These are phyloP conservation scores for Caenorhabditis latens DNA, from an alignment of 1,140 invertebrate genomes.

Conservation along the genomic window DNA sequence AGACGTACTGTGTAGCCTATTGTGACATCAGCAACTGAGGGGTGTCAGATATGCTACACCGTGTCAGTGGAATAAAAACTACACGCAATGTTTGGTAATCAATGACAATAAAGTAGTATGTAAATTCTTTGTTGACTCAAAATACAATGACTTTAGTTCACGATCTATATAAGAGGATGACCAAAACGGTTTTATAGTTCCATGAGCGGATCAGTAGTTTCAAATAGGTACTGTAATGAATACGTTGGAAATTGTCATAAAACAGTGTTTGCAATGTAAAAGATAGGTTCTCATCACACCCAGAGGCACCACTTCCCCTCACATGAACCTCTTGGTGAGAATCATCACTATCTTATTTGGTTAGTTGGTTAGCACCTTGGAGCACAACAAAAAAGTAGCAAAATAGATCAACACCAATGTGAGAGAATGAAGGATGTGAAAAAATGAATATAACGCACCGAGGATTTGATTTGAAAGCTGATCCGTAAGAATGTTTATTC, in stretches of 20 bases:
- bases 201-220: neutral
- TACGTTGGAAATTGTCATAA: too few relatives aligned
- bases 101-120: slow-evolving; percentile 35
- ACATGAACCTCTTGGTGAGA: neutral
- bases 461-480: slow-evolving; percentile 16
- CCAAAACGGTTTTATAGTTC: neutral
- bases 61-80: neutral
- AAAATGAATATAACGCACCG: neutral
- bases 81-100: slow-evolving; percentile 47
- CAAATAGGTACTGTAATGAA: neutral
- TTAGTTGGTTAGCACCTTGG: slow-evolving; percentile 18
- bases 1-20: slow-evolving; percentile 8
- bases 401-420: neutral
- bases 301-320: neutral
- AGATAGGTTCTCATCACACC: neutral
- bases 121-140: slow-evolving; percentile 42
- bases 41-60: slow-evolving; percentile 30
- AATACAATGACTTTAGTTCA: slow-evolving; percentile 21
- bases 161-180: neutral
- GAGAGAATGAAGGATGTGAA: neutral
- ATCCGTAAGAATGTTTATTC: slow-evolving; percentile 49
- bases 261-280: too few relatives aligned
- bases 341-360: neutral
- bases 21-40: slow-evolving; percentile 34
- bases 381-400: neutral